A percentile compares a stretch with the other conserved stretches of the same genome.
Conservation (phyloP, 2,888 invertebrate genomes). For the Unio delphinus region DNA sequence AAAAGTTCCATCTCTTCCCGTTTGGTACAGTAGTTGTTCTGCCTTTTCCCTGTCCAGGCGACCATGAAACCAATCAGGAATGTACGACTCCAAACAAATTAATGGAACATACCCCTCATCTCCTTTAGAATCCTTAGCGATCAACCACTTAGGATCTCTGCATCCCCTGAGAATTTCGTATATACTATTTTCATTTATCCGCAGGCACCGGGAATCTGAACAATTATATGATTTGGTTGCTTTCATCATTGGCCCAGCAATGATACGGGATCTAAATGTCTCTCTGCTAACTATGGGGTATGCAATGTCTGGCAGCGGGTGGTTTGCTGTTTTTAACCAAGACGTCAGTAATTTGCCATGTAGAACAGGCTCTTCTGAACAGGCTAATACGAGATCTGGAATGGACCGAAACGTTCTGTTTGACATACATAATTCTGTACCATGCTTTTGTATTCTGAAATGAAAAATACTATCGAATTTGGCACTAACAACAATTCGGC, state of each 20-base stretch:
- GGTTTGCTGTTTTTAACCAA: conserved; percentile 19
- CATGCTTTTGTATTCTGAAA: conserved; percentile 23
- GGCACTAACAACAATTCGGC: conserved; percentile 28
- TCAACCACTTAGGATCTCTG: conserved; percentile 25
- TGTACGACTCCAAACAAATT: conserved; percentile 29
- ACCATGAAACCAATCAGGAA: conserved; percentile 38
- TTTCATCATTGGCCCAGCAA: conserved; percentile 23
- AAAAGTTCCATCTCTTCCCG: conserved; percentile 36
- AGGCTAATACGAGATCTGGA: conserved; percentile 26
- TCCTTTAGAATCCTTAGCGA: conserved; percentile 24
- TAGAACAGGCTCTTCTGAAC: conserved; percentile 16
- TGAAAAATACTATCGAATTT: conserved; percentile 23
- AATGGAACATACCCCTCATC: conserved; percentile 34
- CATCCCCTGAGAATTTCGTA: conserved; percentile 28
- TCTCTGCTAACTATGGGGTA: background rate
- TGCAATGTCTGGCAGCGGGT: background rate
- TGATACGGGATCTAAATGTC: background rate
- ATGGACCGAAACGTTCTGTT: conserved; percentile 21
- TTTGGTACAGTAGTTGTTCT: conserved; percentile 24
- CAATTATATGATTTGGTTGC: conserved; percentile 19
- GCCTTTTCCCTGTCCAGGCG: conserved; percentile 27
- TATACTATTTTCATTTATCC: conserved; percentile 13
- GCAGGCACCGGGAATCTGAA: conserved; percentile 16
- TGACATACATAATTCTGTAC: conserved; percentile 22
- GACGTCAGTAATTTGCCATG: conserved; percentile 16